Conservation (phyloP, 1,140 invertebrate genomes). For the Polypedilum vanderplanki region DNA sequence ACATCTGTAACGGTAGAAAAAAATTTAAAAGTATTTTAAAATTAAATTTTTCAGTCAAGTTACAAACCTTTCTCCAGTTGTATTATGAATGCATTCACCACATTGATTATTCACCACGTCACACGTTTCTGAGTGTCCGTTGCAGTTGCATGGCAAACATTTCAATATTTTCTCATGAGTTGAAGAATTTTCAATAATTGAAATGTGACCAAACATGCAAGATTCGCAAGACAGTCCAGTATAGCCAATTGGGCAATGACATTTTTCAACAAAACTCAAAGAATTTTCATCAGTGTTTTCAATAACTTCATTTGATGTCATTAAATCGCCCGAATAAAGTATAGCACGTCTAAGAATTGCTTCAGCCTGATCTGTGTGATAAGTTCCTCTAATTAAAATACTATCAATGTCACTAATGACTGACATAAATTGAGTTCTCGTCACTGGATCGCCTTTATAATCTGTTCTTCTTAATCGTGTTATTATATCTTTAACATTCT, state of each 20-base stretch:
- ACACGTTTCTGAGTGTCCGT: conserved; percentile 79
- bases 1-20: conserved; percentile 52
- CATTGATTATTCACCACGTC: conserved; percentile 72
- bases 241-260: conserved; percentile 58
- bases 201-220: conserved; percentile 78
- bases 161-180: conserved; percentile 49
- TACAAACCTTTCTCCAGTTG: conserved; percentile 50
- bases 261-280: conserved; percentile 52
- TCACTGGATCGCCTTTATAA: conserved; percentile 57
- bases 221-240: conserved; percentile 75
- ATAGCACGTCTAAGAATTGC: conserved; percentile 48
- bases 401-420: conserved; percentile 72
- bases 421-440: conserved; percentile 71
- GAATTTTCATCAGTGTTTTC: conserved; percentile 36
- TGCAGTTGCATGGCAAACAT: conserved; percentile 84
- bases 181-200: conserved; percentile 56
- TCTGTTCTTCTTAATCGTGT: conserved; percentile 50
- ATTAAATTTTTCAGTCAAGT: conserved; percentile 5
- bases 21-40: neutral
- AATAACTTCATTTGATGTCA: conserved; percentile 34
- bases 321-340: conserved; percentile 40
- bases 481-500: conserved; percentile 53
- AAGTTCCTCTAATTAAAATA: conserved; percentile 82
- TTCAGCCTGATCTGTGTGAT: conserved; percentile 90
- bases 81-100: conserved; percentile 60